Evolutionary conservation across 2,113 vertebrate species (phyloP), one percentile per base, ranked within the genome.

Genomic region (Lichenostomus cassidix): DNA sequence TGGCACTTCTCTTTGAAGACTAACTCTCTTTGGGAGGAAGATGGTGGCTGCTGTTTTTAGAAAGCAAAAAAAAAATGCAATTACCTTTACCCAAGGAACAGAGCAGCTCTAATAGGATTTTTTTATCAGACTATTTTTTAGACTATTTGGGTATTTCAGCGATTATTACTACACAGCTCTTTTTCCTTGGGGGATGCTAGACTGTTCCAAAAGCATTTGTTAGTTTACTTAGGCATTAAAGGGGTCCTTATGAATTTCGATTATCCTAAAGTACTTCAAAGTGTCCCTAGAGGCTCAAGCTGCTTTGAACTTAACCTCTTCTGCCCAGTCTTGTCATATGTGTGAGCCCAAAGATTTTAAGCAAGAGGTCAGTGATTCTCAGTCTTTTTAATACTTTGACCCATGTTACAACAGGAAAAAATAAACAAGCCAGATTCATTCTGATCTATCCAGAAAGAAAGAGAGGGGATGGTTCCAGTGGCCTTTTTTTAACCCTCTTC

Each of bases 151-250:
- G 28, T 95, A 96, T 96, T 94, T 95, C 94, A 91, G 49, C 92
- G 87, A 89, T 94, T 94, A 95, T 94, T 84, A 69, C 84, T 91
- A 69, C 56, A 71, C 87, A 69, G 83, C 44, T 79, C 65, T 79
- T 82, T 96, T 89, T 93, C 92, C 92, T 94, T 63, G 87, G 95
- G 89, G 94, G 62, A 89, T 89, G 53, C 65, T 60, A 64, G 69
- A 65, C 83, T 69, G 81, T 89, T 95, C 94, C 83, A 89, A 91
- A 94, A 94, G 77, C 58, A 1, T 91, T 94, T 96, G 87, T 96
- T 96, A 95, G 95, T 97, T 91, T 97, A 95, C 91, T 95, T 92
- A 89, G 92, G 94, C 91, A 89, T 96, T 95, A 97, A 92, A 93
- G 80, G 49, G 49, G 81, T 95, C 87, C 94, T 95, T 96, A 94